A percentile compares a stretch with the other conserved stretches of the same genome.
These are phyloP conservation scores for Helarctos malayanus DNA, from an alignment of 2,797 vertebrate genomes.

Conservation along the genomic window DNA sequence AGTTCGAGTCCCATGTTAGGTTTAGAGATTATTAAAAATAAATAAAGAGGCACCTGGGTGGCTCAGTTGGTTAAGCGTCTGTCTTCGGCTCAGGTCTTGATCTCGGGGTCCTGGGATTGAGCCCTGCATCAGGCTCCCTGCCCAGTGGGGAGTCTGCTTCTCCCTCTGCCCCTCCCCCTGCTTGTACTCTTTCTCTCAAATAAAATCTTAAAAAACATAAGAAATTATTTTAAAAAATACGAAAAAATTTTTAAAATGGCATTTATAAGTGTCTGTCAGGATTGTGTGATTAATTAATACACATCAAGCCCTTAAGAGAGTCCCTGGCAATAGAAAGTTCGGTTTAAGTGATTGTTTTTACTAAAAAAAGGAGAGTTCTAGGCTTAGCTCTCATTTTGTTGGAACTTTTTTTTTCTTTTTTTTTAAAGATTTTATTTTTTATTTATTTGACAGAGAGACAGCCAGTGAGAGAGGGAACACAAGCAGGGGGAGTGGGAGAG, in stretches of 20 bases:
- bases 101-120: neutral
- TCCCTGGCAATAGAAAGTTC: conserved; percentile 11
- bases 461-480: no score
- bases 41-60: neutral
- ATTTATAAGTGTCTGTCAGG: neutral
- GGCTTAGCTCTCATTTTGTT: conserved; percentile 20
- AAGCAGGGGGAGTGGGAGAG: no score
- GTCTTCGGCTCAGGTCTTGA: neutral
- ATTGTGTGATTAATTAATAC: conserved; percentile 1
- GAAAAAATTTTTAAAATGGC: neutral
- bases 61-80: neutral
- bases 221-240: neutral
- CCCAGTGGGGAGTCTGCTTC: neutral
- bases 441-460: no score
- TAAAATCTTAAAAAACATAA: neutral
- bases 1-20: neutral
- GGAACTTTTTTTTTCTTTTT: neutral
- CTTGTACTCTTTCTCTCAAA: neutral
- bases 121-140: neutral
- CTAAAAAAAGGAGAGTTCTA: neutral
- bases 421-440: no score
- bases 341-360: neutral
- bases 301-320: neutral
- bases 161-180: neutral
- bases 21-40: no score